These are phyloP conservation scores for Metopia argyrocephala DNA, from an alignment of 2,888 invertebrate species.

Conservation along the genomic window DNA sequence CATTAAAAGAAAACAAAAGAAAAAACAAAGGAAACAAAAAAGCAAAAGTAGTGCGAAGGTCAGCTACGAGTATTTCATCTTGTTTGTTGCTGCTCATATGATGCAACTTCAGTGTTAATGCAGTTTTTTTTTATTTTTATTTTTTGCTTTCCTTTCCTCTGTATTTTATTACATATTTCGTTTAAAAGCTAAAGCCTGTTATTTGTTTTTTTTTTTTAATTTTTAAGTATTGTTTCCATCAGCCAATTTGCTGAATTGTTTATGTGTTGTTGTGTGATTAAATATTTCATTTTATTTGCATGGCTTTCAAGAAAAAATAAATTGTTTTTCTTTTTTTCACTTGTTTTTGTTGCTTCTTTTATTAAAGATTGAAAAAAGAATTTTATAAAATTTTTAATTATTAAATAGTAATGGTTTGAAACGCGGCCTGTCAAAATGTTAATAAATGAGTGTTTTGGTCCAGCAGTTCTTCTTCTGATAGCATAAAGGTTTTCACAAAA, in stretches of 20 bases:
- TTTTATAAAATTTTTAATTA: no score
- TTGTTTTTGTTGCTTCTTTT: no score
- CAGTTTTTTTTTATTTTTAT: conserved; percentile 40
- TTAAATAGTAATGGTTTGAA: no score
- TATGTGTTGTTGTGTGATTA: neutral
- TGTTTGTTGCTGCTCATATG: conserved; percentile 46
- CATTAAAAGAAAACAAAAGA: neutral
- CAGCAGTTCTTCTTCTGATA: no score
- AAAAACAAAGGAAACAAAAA: conserved; percentile 41
- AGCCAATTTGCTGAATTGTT: neutral
- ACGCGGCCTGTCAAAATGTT: no score
- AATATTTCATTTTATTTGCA: neutral
- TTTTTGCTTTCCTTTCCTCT: neutral
- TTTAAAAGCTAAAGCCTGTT: neutral
- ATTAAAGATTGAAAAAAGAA: no score
- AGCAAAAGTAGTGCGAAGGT: conserved; percentile 68
- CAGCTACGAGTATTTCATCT: conserved; percentile 64
- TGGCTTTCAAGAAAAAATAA: neutral
- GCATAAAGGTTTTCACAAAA: no score
- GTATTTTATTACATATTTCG: neutral
- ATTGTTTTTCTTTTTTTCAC: no score
- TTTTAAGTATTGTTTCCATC: neutral
- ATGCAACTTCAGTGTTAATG: conserved; percentile 61
- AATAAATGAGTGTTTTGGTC: no score
- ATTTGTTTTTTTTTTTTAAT: neutral